Evolutionary conservation across 2,113 vertebrate species (phyloP).

Genomic region (Glareola pratincola): DNA sequence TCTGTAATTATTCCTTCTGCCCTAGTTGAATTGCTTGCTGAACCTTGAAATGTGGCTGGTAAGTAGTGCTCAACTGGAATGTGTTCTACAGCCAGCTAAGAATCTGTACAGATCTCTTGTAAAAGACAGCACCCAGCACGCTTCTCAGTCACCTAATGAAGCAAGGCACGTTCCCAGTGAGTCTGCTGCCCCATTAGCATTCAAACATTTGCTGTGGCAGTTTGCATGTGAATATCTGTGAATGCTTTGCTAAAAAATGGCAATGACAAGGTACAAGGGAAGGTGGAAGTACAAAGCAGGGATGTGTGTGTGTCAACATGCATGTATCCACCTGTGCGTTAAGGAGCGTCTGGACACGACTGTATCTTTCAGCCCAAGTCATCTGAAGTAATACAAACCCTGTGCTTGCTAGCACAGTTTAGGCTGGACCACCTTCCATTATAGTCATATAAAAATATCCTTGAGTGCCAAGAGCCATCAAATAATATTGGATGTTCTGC

Average conservation of each 20-base stretch:
- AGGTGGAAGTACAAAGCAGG: background rate
- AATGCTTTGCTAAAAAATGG: background rate
- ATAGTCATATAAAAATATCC: background rate
- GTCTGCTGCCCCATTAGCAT: background rate
- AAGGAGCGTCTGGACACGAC: background rate
- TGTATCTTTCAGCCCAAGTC: background rate
- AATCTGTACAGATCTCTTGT: background rate
- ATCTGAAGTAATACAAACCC: background rate
- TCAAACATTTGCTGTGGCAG: background rate
- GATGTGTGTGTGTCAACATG: background rate
- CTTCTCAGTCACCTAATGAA: background rate
- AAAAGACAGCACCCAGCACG: background rate
- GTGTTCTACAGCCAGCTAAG: background rate
- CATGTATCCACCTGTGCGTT: background rate
- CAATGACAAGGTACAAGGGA: background rate
- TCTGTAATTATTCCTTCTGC: background rate
- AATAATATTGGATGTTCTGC: background rate
- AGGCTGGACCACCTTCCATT: background rate
- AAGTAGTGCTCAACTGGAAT: background rate
- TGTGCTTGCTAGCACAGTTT: background rate
- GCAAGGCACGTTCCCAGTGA: background rate
- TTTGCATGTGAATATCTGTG: background rate
- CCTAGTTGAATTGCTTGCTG: background rate
- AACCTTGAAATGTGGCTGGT: slow-evolving; percentile 24
- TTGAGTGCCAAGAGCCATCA: background rate